A percentile compares a stretch with the other conserved stretches of the same genome.
Conservation (phyloP, 2,797 vertebrate species). For the Apogon talboti region DNA sequence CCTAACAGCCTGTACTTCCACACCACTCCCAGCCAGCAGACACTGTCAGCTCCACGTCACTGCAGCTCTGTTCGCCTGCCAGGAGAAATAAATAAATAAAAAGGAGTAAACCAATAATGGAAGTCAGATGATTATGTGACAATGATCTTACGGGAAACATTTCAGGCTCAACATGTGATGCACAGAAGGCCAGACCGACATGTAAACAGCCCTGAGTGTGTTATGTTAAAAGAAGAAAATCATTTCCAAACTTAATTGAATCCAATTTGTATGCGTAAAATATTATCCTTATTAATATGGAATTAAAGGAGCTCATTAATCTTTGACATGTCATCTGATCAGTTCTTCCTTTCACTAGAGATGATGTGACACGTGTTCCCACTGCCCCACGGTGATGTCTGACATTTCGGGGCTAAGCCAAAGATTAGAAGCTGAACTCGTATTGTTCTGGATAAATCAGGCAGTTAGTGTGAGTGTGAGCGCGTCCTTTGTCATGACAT, state of each 20-base stretch:
- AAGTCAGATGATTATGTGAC: slow-evolving; percentile 74
- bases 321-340: slow-evolving; percentile 12
- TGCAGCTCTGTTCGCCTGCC: slow-evolving; percentile 63
- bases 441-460: slow-evolving; percentile 31
- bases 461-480: slow-evolving; percentile 12
- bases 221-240: slow-evolving; percentile 10
- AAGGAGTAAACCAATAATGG: slow-evolving; percentile 66
- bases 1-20: background rate
- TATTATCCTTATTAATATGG: background rate
- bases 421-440: background rate
- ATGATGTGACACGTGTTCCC: slow-evolving; percentile 16
- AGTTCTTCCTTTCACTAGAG: slow-evolving; percentile 11
- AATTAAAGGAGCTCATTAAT: slow-evolving; percentile 8
- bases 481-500: slow-evolving; percentile 38
- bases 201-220: slow-evolving; percentile 3
- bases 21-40: slow-evolving; percentile 36
- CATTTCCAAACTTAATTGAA: slow-evolving; percentile 1
- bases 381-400: background rate
- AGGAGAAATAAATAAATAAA: slow-evolving; percentile 65
- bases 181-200: slow-evolving; percentile 31
- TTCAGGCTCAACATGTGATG: slow-evolving; percentile 54
- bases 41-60: slow-evolving; percentile 35
- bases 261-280: background rate
- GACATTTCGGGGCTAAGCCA: slow-evolving; percentile 1
- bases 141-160: slow-evolving; percentile 60